A percentile compares a stretch with the other conserved stretches of the same genome.
phyloP scores from a whole-genome alignment of 2,888 invertebrate species.

The Phyto melanocephala region DNA sequence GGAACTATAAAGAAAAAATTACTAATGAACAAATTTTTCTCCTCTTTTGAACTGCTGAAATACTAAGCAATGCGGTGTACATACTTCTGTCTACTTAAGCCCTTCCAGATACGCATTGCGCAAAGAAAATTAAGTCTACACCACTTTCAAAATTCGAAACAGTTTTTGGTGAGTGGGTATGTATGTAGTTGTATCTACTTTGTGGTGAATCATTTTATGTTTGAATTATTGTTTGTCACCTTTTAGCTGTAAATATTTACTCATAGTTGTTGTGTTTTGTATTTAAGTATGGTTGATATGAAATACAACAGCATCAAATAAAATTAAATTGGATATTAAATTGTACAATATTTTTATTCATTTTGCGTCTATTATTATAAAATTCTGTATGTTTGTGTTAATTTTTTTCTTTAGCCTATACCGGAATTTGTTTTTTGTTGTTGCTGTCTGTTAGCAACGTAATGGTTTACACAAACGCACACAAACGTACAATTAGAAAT shows the following conservation, averaged over 20 bases:
- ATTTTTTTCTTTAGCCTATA: not conserved
- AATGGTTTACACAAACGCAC: not conserved
- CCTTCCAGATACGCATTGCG: too few species aligned
- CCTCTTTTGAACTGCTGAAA: too few species aligned
- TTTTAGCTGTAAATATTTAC: not conserved
- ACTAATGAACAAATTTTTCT: too few species aligned
- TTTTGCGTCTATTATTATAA: not conserved
- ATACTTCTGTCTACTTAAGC: too few species aligned
- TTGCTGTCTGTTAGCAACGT: not conserved
- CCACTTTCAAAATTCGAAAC: too few species aligned
- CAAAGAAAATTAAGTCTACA: too few species aligned
- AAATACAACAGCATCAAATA: constrained; percentile 10
- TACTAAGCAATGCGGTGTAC: too few species aligned
- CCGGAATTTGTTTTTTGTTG: not conserved
- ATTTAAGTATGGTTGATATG: not conserved
- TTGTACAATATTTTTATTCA: constrained; percentile 23
- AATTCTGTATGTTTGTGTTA: not conserved
- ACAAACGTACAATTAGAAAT: not conserved
- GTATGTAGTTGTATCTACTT: too few species aligned
- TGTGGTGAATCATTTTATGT: too few species aligned
- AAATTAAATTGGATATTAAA: constrained; percentile 42
- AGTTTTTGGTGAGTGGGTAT: too few species aligned
- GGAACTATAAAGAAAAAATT: too few species aligned
- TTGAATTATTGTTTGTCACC: not conserved
- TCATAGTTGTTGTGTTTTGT: not conserved